A percentile compares a stretch with the other conserved stretches of the same genome.
These are phyloP conservation scores for Eristalis pertinax DNA, from an alignment of 2,888 invertebrate species.

Conservation along the genomic window DNA sequence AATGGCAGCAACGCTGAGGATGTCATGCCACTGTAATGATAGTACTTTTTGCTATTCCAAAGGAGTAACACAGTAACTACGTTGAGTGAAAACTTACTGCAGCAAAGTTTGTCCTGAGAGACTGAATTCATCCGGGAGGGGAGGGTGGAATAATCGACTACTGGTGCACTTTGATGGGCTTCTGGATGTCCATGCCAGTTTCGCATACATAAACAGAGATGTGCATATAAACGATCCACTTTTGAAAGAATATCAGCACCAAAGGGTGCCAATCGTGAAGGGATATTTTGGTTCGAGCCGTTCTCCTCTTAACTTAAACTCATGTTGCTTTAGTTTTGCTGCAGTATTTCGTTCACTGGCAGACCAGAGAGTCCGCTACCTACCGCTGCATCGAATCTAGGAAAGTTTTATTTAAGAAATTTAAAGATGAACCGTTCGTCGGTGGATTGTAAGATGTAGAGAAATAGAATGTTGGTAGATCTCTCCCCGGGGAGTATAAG, in stretches of 20 bases:
- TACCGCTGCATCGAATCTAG: too few relatives aligned
- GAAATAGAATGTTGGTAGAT: too few relatives aligned
- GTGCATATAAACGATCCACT: background rate
- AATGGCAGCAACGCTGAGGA: conserved; percentile 8
- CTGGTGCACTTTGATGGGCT: conserved; percentile 23
- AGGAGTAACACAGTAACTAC: background rate
- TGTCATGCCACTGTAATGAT: conserved; percentile 46
- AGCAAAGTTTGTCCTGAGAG: conserved; percentile 30
- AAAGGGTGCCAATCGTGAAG: conserved; percentile 50
- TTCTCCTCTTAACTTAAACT: conserved; percentile 27
- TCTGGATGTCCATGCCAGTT: conserved; percentile 15
- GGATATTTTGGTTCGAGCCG: background rate
- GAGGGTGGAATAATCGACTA: conserved; percentile 39
- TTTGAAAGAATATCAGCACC: conserved; percentile 29
- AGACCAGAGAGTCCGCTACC: too few relatives aligned
- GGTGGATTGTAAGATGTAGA: too few relatives aligned
- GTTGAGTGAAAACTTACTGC: conserved; percentile 34
- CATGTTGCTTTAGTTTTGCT: conserved; percentile 13
- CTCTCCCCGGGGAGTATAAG: too few relatives aligned
- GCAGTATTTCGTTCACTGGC: background rate
- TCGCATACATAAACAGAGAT: conserved; percentile 5
- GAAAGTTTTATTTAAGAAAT: too few relatives aligned
- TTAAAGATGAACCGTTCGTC: too few relatives aligned
- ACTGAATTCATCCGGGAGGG: background rate
- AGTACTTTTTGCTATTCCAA: conserved; percentile 17